These are phyloP conservation scores for Brachyhypopomus gauderio DNA, from an alignment of 2,113 vertebrate genomes.

Conservation along the genomic window DNA sequence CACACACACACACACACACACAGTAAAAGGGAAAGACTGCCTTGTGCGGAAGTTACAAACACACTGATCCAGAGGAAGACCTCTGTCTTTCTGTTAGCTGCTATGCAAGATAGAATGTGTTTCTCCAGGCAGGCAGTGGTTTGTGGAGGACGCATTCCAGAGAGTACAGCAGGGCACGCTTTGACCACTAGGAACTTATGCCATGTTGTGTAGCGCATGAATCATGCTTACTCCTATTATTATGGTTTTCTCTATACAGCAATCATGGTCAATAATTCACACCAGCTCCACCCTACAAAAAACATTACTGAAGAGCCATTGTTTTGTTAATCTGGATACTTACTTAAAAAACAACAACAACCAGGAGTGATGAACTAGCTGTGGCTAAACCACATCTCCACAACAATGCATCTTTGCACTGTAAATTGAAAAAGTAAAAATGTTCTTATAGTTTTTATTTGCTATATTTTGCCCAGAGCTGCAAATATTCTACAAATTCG, in stretches of 20 bases:
- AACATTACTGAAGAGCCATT: not conserved
- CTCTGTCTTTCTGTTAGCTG: conserved; percentile 62
- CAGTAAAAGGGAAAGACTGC: not conserved
- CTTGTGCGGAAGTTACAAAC: conserved; percentile 28
- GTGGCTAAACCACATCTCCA: no score
- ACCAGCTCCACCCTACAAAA: not conserved
- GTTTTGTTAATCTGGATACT: no score
- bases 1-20: conserved; percentile 22
- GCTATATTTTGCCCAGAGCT: no score
- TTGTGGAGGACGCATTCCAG: conserved; percentile 3
- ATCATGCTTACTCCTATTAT: conserved; percentile 14
- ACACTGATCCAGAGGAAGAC: conserved; percentile 40
- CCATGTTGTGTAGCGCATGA: conserved; percentile 19
- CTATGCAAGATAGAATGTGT: conserved; percentile 65
- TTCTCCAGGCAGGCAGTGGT: conserved; percentile 63
- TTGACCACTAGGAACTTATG: conserved; percentile 9
- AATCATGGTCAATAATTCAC: conserved; percentile 38
- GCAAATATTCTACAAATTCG: no score
- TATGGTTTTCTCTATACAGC: conserved; percentile 17
- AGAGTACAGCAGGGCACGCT: no score
- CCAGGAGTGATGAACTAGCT: no score
- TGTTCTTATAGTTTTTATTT: no score
- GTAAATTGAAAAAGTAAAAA: no score
- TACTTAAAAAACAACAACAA: no score
- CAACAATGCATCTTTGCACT: no score